Evolutionary conservation across 2,888 invertebrate genomes (phyloP), one percentile per base, ranked within the genome.

Genomic region (Eristalis intricaria): DNA sequence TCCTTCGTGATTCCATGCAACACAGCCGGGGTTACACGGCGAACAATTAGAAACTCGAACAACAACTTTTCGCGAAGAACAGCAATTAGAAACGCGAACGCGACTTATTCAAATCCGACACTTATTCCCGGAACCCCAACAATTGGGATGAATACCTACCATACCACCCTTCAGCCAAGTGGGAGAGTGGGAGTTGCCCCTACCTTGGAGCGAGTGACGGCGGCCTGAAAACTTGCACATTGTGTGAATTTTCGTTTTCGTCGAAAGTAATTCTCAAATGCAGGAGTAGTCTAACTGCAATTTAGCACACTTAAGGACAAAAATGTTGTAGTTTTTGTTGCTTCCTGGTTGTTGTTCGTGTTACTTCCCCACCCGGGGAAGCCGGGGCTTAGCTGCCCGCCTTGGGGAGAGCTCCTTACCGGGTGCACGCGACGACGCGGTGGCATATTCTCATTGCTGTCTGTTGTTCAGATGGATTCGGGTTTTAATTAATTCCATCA

Each of bases 401-500:
- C n/a, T 84, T 79, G 71, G 26, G 29, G 35, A 65, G 73, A 87
- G 75, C 63, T 80, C 76, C 84, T 87, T 84, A 84, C 79, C 84
- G 84, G 78, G 65, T 43, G 26, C 26, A n/a, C n/a, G 63, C 58
- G 43, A 63, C 60, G 43, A 2, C 4, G 1, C 8, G n/a, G 43
- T n/a, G 43, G 43, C 50, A 75, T 75, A 83, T 75, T 78, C 78
- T 64, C 66, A 75, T 69, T 79, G 68, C 79, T 87, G 84, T 87
- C 87, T 80, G 79, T 79, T 68, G 50, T 76, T 79, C 60, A 60
- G 71, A 87, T 73, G 75, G 68, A 84, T 87, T 87, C 80, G 71
- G 79, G 71, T 87, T 87, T 87, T 87, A 87, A 87, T 87, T 87
- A 87, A 80, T 87, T 84, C 76, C 84, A 69, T 69, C 75, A 87